Base-by-base conservation (phyloP, 2,888 invertebrate genomes). In the Sinelater perroti region DNA sequence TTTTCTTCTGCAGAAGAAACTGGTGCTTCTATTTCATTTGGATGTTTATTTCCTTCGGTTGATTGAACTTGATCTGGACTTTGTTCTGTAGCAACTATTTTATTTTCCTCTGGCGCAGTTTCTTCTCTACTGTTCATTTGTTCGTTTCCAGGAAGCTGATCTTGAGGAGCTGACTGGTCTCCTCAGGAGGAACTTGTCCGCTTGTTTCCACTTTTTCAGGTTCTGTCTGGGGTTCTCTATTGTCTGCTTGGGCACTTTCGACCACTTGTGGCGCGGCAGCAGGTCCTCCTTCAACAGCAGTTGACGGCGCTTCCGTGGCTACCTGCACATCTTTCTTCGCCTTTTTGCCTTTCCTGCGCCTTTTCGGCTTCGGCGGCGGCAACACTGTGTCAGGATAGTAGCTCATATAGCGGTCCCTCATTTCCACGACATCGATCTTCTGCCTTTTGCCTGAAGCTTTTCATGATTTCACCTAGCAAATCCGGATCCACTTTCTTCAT, bases 361-460 rank as follows among this genome's bases (percentile, higher is more conserved):
- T 75, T 54, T 73, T 74, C 52, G 67, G 70, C 58, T 70, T 73
- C 21, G 67, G 67, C 7, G 70, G 70, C 4, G 71, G 70, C 14
- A 73, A 66, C 45, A 56, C 61, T 7, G 79, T 77, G 44, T 81
- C 75, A 0, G 82, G 81, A 70, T 78, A 82, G 45, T 76, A 71
- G 26, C 65, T 50, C 68, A 79, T 70, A 59, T 80, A 82, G 56
- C 70, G 65, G 24, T 73, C 69, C 55, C 77, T 78, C 68, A 82
- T 71, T 17, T 65, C 69, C n/a, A 20, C 61, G 61, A 73, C 68
- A 66, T 80, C 74, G 1, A 78, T 69, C 7, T 72, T 68, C 5
- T 76, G 73, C 42, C 78, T 70, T n/a, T n/a, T n/a, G n/a, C n/a
- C n/a, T n/a, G n/a, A n/a, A n/a, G n/a, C n/a, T n/a, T n/a, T 74